Evolutionary conservation across 1,140 invertebrate species (phyloP), one percentile per base, ranked within the genome.

Genomic region (Nebria ingens): DNA sequence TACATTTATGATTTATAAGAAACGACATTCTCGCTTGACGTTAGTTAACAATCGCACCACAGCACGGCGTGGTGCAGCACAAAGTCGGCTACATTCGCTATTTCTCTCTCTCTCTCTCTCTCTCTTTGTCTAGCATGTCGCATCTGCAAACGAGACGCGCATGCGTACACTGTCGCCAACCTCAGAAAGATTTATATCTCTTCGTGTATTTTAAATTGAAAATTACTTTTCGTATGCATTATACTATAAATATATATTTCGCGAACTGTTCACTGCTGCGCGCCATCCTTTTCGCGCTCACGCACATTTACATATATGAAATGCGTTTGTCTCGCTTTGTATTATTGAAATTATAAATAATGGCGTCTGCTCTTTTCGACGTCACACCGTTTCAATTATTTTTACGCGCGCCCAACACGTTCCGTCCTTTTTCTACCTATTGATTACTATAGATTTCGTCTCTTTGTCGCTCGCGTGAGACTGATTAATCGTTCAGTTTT

Each of bases 231-330:
- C 40, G 15, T 17, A 11, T 45, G 40, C 40, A 45, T 45, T 29
- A 45, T 45, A 45, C 40, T 45, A 45, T 45, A 45, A 45, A 45
- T 45, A 45, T 45, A 45, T 45, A 45, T 45, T 45, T 45, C 40
- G 15, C 40, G 40, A 45, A 6, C 6, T 11, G 9, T 45, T 9
- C 40, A 11, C 3, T 45, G 40, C 6, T 12, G 17, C 40, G 6
- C 25, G 25, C n/a, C 25, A n/a, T 34, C 25, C n/a, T 34, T 34
- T 34, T 34, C 40, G 4, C 40, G 17, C 17, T 11, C 40, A 9
- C 9, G 3, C 9, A 45, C 40, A 45, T 17, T 11, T 9, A 45
- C 3, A 45, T 29, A 29, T 29, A 6, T 29, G 4, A 29, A 29
- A 17, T 12, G 40, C 15, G 4, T 6, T 45, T 17, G 15, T 45